Evolutionary conservation across 2,797 vertebrate species (phyloP), one percentile per base, ranked within the genome.

Genomic region (Onychomys torridus): DNA sequence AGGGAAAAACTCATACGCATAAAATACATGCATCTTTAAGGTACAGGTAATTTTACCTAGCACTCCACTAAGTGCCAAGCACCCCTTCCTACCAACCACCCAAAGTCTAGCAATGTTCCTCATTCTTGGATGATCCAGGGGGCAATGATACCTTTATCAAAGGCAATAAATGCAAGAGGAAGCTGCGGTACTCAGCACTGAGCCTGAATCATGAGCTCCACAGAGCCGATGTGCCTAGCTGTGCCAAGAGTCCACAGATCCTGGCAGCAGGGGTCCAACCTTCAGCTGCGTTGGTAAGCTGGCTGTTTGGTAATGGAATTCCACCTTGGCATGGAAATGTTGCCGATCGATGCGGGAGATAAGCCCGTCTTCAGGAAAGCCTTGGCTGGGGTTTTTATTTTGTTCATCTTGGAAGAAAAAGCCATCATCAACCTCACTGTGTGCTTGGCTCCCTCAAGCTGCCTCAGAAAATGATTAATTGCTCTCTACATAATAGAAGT

Each of bases 401-500:
- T 89, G 65, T 69, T 88, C n/a, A 81, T 97, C 97, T 96, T 97
- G 94, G 78, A 97, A 96, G 89, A 65, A 85, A 97, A 97, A 77
- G 65, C 61, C 55, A 93, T 97, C 94, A 94, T 94, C 71, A 96
- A 71, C 12, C 94, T 89, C 73, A 78, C 96, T 27, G 37, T 59
- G 96, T 43, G 57, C 16, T 19, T 95, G 81, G 84, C 40, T 78
- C 57, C 49, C 29, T 40, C 9, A 61, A 34, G 16, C 61, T 87
- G 88, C 97, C 96, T 97, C 96, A 84, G 97, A 97, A 97, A 96
- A 40, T 92, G 94, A 98, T 95, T 4, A 96, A 98, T 98, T 96
- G 85, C 79, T 98, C 89, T 91, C 91, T 96, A 97, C 98, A 90
- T 95, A 96, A 93, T 91, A 97, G 93, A 98, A 93, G 94, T 92